Percentiles rank a stretch among this genome's conserved stretches.
phyloP scores from a whole-genome alignment of 2,113 vertebrate species.

The Lethenteron reissneri region DNA sequence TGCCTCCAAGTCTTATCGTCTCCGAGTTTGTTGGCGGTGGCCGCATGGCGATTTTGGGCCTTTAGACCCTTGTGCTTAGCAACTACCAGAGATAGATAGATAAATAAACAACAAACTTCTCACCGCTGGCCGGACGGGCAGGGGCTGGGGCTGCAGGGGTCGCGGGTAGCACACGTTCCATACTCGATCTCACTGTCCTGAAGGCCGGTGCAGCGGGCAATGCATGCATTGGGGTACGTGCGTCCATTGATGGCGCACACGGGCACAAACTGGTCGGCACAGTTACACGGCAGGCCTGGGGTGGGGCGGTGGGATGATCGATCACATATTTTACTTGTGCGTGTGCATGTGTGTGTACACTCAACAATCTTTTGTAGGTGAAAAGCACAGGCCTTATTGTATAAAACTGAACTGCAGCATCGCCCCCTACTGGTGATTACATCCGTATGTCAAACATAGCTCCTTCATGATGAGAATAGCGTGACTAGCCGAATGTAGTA shows the following conservation, averaged over 20 bases:
- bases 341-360: no score
- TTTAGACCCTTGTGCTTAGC: no score
- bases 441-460: not conserved
- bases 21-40: no score
- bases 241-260: constrained; percentile 78
- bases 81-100: no score
- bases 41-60: no score
- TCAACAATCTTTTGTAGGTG: no score
- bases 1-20: no score
- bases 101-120: constrained; percentile 7
- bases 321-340: no score
- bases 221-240: constrained; percentile 73
- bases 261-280: constrained; percentile 67
- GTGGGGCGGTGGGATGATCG: no score
- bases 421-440: not conserved
- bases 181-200: constrained; percentile 67
- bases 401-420: constrained; percentile 9
- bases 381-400: no score
- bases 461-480: no score
- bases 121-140: constrained; percentile 67
- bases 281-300: constrained; percentile 68
- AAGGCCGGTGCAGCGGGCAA: constrained; percentile 74
- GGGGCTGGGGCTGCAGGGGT: constrained; percentile 50
- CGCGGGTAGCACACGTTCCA: constrained; percentile 46
- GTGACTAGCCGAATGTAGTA: no score